Percentiles rank a stretch among this genome's conserved stretches.
Conservation (phyloP, 2,888 invertebrate genomes). For the Meganola albula region DNA sequence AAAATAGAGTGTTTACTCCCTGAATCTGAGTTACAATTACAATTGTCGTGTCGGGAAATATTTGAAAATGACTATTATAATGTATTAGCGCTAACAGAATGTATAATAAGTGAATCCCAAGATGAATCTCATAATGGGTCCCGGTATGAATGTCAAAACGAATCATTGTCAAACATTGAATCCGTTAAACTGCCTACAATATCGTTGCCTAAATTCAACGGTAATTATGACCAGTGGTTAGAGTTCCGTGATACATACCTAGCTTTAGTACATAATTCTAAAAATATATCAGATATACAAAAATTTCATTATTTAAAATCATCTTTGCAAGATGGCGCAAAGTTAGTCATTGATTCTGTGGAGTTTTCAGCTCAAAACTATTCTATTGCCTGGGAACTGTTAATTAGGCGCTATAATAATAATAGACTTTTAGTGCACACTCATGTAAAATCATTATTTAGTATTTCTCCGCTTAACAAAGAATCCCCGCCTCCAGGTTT, state of each 20-base stretch:
- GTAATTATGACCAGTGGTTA: conserved; percentile 20
- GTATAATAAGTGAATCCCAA: background rate
- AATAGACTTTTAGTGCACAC: conserved; percentile 10
- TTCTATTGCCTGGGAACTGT: conserved; percentile 11
- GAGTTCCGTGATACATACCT: conserved; percentile 17
- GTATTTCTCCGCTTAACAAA: conserved; percentile 7
- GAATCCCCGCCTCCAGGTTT: conserved; percentile 18
- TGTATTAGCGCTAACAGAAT: background rate
- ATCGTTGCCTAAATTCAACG: conserved; percentile 17
- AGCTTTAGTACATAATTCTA: conserved; percentile 14
- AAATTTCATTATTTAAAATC: conserved; percentile 20
- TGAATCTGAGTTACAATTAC: background rate
- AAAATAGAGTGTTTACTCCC: background rate
- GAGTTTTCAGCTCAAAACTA: conserved; percentile 17
- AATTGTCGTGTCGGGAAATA: background rate
- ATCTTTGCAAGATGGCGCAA: conserved; percentile 11
- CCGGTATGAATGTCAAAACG: no score
- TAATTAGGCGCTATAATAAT: conserved; percentile 11
- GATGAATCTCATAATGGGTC: background rate
- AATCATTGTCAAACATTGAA: background rate
- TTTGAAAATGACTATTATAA: background rate
- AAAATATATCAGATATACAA: conserved; percentile 12
- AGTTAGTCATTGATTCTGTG: conserved; percentile 11
- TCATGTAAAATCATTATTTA: conserved; percentile 15
- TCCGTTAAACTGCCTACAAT: conserved; percentile 16